Conservation (phyloP, 35 echinoderm and acorn worm species). For the Heliocidaris tuberculata region DNA sequence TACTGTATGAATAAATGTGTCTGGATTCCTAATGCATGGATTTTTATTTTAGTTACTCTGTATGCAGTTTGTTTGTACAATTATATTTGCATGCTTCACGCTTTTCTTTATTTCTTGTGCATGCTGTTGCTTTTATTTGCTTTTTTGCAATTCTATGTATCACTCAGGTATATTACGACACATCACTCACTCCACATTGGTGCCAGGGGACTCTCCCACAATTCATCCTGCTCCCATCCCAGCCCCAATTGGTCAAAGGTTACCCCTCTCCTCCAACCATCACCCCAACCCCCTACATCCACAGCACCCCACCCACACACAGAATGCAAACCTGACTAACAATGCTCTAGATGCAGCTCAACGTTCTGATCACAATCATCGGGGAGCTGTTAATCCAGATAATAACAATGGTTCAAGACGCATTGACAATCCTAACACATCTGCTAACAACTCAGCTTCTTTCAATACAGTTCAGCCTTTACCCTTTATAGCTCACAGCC, state of each 20-base stretch:
- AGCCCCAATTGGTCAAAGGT: conserved; percentile 28
- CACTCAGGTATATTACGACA: neutral
- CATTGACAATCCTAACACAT: neutral
- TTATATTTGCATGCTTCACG: neutral
- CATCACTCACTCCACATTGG: neutral
- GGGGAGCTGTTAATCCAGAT: neutral
- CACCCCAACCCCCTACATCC: neutral
- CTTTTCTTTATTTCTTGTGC: neutral
- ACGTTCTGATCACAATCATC: neutral
- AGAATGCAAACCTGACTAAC: neutral
- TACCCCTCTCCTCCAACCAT: neutral
- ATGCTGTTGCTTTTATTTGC: neutral
- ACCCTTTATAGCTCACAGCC: neutral
- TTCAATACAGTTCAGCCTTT: neutral
- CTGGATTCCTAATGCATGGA: too few species aligned
- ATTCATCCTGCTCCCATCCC: neutral
- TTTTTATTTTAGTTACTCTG: neutral
- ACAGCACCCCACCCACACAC: neutral
- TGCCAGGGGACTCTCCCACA: neutral
- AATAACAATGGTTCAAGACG: neutral
- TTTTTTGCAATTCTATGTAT: neutral
- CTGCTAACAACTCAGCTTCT: conserved; percentile 20
- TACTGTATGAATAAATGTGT: too few species aligned
- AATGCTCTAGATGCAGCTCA: neutral
- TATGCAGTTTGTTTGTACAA: neutral